Evolutionary conservation across 2,888 invertebrate species (phyloP).

Genomic region (Adelphocoris suturalis): DNA sequence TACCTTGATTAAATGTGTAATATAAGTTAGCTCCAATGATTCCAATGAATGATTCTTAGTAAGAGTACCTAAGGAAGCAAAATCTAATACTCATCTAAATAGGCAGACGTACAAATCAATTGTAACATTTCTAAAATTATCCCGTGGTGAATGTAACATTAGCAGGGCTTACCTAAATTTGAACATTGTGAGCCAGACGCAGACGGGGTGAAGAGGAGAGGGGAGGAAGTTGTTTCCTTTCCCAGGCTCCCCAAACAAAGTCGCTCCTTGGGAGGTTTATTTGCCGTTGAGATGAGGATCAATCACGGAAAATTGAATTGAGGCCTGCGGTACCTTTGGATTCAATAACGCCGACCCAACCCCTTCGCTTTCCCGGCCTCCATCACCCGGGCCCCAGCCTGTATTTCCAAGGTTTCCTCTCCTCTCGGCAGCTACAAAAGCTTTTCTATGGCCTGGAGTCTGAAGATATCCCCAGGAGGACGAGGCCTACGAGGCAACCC

Average conservation of each 20-base stretch:
- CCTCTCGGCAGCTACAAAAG: background rate
- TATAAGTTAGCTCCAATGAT: no score
- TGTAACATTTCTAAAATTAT: no score
- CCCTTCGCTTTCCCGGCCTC: background rate
- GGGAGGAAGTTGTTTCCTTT: background rate
- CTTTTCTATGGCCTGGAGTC: slow-evolving; percentile 9
- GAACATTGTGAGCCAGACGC: no score
- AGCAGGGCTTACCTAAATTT: no score
- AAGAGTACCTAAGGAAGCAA: no score
- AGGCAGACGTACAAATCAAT: no score
- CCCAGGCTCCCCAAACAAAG: background rate
- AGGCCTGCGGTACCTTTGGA: slow-evolving; percentile 41
- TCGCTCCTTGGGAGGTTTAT: slow-evolving; percentile 26
- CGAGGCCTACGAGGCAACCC: background rate
- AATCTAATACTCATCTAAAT: no score
- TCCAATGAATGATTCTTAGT: no score
- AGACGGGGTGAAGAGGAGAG: background rate
- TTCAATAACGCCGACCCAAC: slow-evolving; percentile 33
- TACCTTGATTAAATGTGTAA: no score
- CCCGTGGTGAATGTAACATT: no score
- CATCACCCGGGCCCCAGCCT: background rate
- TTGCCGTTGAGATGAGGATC: slow-evolving; percentile 41
- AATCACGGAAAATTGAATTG: slow-evolving; percentile 63
- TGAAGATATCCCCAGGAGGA: background rate
- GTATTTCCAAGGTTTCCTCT: background rate